Evolutionary conservation across 1,140 invertebrate genomes (phyloP), one percentile per base, ranked within the genome.

Genomic region (Drosophila tsacasi): DNA sequence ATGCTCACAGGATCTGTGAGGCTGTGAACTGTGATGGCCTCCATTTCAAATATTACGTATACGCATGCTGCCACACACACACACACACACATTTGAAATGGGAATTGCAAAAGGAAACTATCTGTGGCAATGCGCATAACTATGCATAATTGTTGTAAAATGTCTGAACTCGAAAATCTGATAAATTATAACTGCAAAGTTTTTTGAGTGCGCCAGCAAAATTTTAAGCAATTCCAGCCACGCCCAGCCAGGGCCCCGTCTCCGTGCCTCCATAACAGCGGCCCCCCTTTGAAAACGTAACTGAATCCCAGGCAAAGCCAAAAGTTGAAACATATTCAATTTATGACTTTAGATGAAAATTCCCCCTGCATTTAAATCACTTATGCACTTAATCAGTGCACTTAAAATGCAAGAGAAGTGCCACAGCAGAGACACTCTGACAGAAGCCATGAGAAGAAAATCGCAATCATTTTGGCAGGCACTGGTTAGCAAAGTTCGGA

Each of bases 321-420:
- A 79, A 84, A 86, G 83, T 82, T 81, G 66, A 76, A 76, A 63
- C 69, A 81, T 82, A 79, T 82, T 82, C 79, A 85, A 86, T 85
- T 85, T 85, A 84, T 84, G 81, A 74, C 59, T 79, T 60, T 49
- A 63, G 76, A 73, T 67, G 81, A 66, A 76, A 76, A 81, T 76
- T 60, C 81, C 66, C 67, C 63, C 40, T 62, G 79, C 79, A 81
- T 82, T 83, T 79, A 71, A 83, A 83, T 83, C 81, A 79, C 76
- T 83, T 83, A 68, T 83, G 58, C 81, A 83, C 63, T 83, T 84
- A 80, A 84, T 77, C 66, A 84, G 63, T 81, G 72, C 66, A 83
- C 71, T 84, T 79, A 79, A 79, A 64, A 76, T 83, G 58, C 81
- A 83, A 64, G 68, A 75, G 59, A 78, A 78, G 68, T 64, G 62